Evolutionary conservation across 2,888 invertebrate species (phyloP).

Genomic region (Brachyptera risi): DNA sequence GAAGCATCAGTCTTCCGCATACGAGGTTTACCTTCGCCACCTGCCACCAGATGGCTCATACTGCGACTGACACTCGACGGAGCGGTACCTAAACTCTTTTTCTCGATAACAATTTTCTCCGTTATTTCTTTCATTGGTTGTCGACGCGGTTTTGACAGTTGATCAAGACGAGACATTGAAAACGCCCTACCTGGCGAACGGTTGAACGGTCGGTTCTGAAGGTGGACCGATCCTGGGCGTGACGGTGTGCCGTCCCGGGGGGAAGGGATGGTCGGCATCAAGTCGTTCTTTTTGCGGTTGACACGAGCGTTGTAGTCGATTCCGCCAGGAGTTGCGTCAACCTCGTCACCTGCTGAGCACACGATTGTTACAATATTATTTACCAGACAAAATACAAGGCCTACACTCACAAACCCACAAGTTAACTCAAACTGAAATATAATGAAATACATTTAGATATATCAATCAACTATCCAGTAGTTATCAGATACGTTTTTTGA

Average conservation of each 20-base stretch:
- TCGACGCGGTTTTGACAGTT: slow-evolving; percentile 68
- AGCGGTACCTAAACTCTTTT: slow-evolving; percentile 37
- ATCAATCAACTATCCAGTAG: too few species aligned
- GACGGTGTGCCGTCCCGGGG: slow-evolving; percentile 52
- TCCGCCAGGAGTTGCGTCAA: slow-evolving; percentile 7
- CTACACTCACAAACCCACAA: too few species aligned
- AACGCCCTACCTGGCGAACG: slow-evolving; percentile 78
- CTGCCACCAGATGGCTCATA: slow-evolving; percentile 63
- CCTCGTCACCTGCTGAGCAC: slow-evolving; percentile 22
- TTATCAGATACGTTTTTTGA: too few species aligned
- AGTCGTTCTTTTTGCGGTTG: slow-evolving; percentile 82
- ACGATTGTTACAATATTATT: too few species aligned
- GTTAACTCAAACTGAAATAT: too few species aligned
- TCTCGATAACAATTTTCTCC: slow-evolving; percentile 38
- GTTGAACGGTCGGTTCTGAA: slow-evolving; percentile 40
- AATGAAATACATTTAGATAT: too few species aligned
- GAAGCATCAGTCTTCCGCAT: slow-evolving; percentile 41
- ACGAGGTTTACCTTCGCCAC: slow-evolving; percentile 32
- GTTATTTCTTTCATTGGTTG: slow-evolving; percentile 46
- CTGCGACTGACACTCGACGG: slow-evolving; percentile 59
- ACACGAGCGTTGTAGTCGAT: slow-evolving; percentile 57
- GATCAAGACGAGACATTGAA: slow-evolving; percentile 91
- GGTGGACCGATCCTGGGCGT: slow-evolving; percentile 20
- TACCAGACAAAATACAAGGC: too few species aligned
- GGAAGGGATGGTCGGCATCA: slow-evolving; percentile 83